Evolutionary conservation across 1,140 invertebrate species (phyloP).

Genomic region (Episyrphus balteatus): DNA sequence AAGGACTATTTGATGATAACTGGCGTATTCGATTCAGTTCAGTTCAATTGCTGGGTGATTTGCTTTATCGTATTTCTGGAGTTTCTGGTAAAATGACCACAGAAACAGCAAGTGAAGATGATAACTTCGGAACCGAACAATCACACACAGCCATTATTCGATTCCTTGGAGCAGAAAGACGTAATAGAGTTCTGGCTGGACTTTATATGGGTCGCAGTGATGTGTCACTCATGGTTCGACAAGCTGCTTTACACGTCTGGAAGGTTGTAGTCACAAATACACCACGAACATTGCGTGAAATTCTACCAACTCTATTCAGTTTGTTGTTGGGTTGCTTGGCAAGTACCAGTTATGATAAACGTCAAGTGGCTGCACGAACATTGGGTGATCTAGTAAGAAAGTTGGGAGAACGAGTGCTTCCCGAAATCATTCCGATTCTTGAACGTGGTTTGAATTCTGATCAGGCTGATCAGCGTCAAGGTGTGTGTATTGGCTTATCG

Average conservation of each 20-base stretch:
- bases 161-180: conserved; percentile 73
- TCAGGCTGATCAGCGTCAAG: conserved; percentile 85
- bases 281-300: conserved; percentile 90
- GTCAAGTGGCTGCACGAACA: conserved; percentile 90
- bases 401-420: conserved; percentile 91
- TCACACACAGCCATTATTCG: conserved; percentile 85
- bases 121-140: conserved; percentile 97
- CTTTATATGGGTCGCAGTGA: conserved; percentile 97
- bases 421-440: conserved; percentile 96
- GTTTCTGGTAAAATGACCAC: conserved; percentile 99
- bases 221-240: conserved; percentile 90
- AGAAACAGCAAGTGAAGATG: conserved; percentile 94
- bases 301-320: conserved; percentile 87
- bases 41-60: conserved; percentile 90
- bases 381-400: conserved; percentile 95
- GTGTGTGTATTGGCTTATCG: conserved; percentile 94
- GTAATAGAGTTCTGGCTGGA: conserved; percentile 89
- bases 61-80: conserved; percentile 93
- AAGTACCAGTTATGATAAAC: conserved; percentile 89
- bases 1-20: conserved; percentile 91
- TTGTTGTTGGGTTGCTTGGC: conserved; percentile 86
- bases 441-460: conserved; percentile 87
- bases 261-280: conserved; percentile 97
- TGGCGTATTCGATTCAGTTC: conserved; percentile 97
- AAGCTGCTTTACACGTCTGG: conserved; percentile 96